phyloP scores from a whole-genome alignment of 1,140 invertebrate genomes.

The Oppia nitens region DNA sequence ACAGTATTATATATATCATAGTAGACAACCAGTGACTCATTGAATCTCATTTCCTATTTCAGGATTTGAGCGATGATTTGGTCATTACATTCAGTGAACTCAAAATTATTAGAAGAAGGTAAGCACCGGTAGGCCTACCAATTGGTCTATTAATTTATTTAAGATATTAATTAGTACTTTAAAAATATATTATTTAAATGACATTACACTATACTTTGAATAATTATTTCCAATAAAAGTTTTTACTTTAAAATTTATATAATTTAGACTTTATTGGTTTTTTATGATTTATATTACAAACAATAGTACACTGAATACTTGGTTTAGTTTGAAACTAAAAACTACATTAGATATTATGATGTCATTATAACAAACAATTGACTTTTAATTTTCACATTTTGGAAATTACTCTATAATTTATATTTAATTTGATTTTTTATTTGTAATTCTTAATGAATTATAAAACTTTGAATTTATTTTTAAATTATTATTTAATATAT shows the following conservation, averaged over 20 bases:
- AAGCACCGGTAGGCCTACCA: neutral
- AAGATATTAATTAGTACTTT: neutral
- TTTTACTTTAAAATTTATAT: neutral
- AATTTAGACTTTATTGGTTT: neutral
- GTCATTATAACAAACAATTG: no score
- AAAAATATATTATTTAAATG: neutral
- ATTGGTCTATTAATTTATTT: neutral
- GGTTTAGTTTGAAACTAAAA: no score
- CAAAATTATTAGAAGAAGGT: conserved; percentile 18
- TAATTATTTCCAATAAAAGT: neutral
- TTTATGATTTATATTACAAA: neutral
- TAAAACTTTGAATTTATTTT: no score
- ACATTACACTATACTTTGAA: neutral
- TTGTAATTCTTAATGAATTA: no score
- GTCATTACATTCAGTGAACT: conserved; percentile 18
- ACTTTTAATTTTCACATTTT: no score
- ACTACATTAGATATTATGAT: no score
- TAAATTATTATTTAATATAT: no score
- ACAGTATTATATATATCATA: neutral
- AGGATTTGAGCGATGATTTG: conserved; percentile 17
- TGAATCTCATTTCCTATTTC: conserved; percentile 2
- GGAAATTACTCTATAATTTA: no score
- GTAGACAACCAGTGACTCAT: neutral
- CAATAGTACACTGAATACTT: no score
- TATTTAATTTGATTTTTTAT: no score